Evolutionary conservation across 2,888 invertebrate species (phyloP), one percentile per base, ranked within the genome.

Genomic region (Notodonta ziczac): DNA sequence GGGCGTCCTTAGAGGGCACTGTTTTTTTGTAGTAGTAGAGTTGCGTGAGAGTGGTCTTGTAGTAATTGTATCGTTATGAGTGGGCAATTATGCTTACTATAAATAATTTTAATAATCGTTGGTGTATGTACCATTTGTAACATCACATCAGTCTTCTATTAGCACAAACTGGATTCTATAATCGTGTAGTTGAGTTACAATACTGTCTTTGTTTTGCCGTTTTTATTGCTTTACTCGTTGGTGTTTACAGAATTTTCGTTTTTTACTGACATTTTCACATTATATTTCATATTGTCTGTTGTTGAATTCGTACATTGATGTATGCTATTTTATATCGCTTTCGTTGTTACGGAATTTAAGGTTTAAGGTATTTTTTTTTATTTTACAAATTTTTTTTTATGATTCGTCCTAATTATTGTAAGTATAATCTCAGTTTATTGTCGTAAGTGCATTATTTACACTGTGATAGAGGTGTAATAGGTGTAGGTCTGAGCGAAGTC

Each of bases 401-500:
- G 72, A 75, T 80, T 83, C 78, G 78, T 85, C 82, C 82, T 83
- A 84, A 73, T 83, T 82, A 76, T 73, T 73, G 72, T 84, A 81
- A 75, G 76, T 84, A 83, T 75, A 80, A 73, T 85, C 76, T 86
- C 80, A 76, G 81, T 88, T 84, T 83, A 83, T 80, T 84, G 76
- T 87, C 84, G 79, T 91, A 91, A 90, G 93, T 93, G 91, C 93
- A 91, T 93, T 93, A 91, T 89, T 88, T 93, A 93, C 93, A 91
- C 90, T 93, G 93, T 93, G 92, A 93, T 93, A 92, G 88, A 88
- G 77, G 90, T 91, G 91, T 93, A 91, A 90, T 87, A 88, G 83
- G 73, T 75, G 77, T 86, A 87, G 86, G 84, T 81, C 74, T 80
- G 90, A 89, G 89, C 88, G 77, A 79, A 82, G 84, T 88, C 87